Evolutionary conservation across 2,113 vertebrate genomes (phyloP).

Genomic region (Podarcis muralis): DNA sequence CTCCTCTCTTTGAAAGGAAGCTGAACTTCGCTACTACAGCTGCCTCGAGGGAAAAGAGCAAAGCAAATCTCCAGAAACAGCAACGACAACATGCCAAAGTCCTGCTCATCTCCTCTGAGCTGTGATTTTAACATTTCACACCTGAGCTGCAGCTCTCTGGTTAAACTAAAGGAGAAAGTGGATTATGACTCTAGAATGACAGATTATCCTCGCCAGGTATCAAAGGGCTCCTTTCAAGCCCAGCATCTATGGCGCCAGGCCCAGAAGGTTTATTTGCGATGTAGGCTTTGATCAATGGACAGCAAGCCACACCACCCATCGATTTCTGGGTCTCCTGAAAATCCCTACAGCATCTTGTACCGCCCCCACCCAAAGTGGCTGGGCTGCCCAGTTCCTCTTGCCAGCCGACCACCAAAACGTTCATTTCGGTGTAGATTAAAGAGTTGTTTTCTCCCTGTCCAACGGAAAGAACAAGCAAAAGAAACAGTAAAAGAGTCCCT

Average conservation of each 20-base stretch:
- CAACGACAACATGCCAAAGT: constrained; percentile 27
- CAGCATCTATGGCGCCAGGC: neutral
- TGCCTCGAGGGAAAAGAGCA: neutral
- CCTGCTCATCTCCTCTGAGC: neutral
- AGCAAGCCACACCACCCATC: neutral
- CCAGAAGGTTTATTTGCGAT: constrained; percentile 9
- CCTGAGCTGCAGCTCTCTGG: neutral
- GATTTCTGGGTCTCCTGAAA: neutral
- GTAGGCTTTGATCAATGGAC: constrained; percentile 19
- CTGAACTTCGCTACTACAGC: neutral
- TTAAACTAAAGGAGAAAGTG: neutral
- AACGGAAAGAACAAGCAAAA: neutral
- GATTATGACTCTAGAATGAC: constrained; percentile 9
- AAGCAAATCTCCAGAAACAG: neutral
- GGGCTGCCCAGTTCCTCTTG: neutral
- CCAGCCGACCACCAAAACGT: neutral
- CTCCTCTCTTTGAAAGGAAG: neutral
- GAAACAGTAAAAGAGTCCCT: neutral
- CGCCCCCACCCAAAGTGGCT: neutral
- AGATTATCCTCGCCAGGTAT: constrained; percentile 19
- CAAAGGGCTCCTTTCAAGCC: constrained; percentile 9
- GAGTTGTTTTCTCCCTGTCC: neutral
- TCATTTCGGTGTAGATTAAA: neutral
- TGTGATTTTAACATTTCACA: constrained; percentile 9
- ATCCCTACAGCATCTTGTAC: neutral